phyloP scores from a whole-genome alignment of 1,140 invertebrate genomes.

The Adelges cooleyi region DNA sequence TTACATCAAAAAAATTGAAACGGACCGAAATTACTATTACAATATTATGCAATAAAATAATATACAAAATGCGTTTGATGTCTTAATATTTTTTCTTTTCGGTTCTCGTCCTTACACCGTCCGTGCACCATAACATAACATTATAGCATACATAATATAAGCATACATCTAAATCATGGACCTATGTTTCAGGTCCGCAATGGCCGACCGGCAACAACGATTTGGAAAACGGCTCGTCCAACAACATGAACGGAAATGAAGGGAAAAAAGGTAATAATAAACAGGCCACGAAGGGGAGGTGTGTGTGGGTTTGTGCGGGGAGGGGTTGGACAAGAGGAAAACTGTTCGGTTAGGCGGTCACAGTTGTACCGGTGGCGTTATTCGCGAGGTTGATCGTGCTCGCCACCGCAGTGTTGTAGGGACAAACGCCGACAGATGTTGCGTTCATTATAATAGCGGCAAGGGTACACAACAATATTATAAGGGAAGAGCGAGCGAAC shows the following conservation, averaged over 20 bases:
- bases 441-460: conserved; percentile 21
- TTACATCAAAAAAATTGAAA: too few relatives aligned
- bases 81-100: too few relatives aligned
- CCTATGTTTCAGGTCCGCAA: conserved; percentile 18
- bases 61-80: too few relatives aligned
- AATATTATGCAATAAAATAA: too few relatives aligned
- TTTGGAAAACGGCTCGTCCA: conserved; percentile 20
- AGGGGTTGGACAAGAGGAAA: background rate
- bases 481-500: background rate
- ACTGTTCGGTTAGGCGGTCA: background rate
- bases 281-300: too few relatives aligned
- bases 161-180: too few relatives aligned
- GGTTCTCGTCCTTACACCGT: too few relatives aligned
- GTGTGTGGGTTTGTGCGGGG: too few relatives aligned
- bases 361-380: background rate
- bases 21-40: too few relatives aligned
- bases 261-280: conserved; percentile 22
- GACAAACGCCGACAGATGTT: conserved; percentile 21
- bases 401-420: background rate
- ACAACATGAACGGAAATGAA: conserved; percentile 4
- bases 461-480: too few relatives aligned
- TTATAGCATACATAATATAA: too few relatives aligned
- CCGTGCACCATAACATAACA: too few relatives aligned
- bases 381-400: background rate
- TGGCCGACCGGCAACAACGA: conserved; percentile 16